Conservation (phyloP, 2,113 vertebrate species). For the Corvus moneduloides region DNA sequence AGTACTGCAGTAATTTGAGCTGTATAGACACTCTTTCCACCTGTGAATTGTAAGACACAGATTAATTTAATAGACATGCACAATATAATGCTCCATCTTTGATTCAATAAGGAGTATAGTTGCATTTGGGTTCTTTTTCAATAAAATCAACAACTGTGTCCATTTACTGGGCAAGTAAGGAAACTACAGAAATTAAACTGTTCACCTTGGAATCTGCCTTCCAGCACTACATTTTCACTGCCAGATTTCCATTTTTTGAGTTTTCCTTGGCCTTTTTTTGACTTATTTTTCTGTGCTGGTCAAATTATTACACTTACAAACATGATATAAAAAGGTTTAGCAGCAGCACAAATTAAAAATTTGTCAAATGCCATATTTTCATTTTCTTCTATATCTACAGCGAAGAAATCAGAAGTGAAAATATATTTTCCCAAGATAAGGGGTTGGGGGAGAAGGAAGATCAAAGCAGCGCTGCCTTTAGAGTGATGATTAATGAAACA, state of each 20-base stretch:
- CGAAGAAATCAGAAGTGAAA: neutral
- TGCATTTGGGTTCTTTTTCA: neutral
- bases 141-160: neutral
- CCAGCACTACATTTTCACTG: neutral
- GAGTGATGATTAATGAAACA: neutral
- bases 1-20: neutral
- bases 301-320: neutral
- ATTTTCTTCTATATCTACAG: neutral
- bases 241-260: neutral
- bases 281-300: neutral
- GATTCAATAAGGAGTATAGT: neutral
- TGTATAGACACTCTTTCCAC: neutral
- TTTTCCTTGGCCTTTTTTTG: neutral
- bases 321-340: neutral
- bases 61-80: neutral
- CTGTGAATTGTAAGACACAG: neutral
- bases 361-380: neutral
- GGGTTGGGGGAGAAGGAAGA: rapidly evolving
- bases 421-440: neutral
- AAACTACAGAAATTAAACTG: neutral
- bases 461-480: neutral
- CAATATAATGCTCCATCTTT: neutral
- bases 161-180: neutral
- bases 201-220: neutral
- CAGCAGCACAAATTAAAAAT: neutral